A percentile compares a stretch with the other conserved stretches of the same genome.
Evolutionary conservation across 2,888 invertebrate genomes (phyloP).

Genomic region (Watsonalla cultraria): DNA sequence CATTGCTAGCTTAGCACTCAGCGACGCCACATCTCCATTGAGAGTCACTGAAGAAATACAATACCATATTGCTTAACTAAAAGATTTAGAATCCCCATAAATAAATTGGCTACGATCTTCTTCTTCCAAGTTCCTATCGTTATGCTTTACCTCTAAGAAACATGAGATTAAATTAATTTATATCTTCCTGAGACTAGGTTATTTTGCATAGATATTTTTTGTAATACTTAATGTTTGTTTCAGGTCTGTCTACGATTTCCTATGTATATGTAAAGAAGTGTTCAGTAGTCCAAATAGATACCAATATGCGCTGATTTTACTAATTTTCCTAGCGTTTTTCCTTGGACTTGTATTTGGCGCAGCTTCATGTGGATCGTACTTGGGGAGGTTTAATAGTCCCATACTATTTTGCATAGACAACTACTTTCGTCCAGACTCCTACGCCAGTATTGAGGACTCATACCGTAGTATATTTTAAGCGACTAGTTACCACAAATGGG

Average conservation of each 20-base stretch:
- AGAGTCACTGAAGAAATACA: too few species aligned
- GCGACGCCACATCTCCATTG: too few species aligned
- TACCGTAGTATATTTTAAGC: conserved; percentile 40
- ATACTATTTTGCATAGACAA: conserved; percentile 59
- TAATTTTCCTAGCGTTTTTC: conserved; percentile 38
- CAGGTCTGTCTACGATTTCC: conserved; percentile 55
- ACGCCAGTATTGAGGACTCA: conserved; percentile 35
- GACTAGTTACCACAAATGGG: not conserved
- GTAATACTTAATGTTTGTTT: conserved; percentile 21
- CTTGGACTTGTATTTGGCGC: conserved; percentile 55
- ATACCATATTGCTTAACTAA: too few species aligned
- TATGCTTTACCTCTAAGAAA: too few species aligned
- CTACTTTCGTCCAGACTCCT: conserved; percentile 44
- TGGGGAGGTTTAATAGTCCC: conserved; percentile 59
- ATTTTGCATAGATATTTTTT: too few species aligned
- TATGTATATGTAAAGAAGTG: conserved; percentile 47
- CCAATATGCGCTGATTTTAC: conserved; percentile 28
- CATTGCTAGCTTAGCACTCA: too few species aligned
- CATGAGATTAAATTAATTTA: too few species aligned
- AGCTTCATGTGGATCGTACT: conserved; percentile 55
- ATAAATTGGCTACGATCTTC: too few species aligned
- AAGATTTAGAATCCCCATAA: too few species aligned
- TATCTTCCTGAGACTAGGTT: too few species aligned
- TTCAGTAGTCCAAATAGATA: conserved; percentile 43
- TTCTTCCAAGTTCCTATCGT: too few species aligned